A percentile compares a stretch with the other conserved stretches of the same genome.
phyloP scores from a whole-genome alignment of 1,140 invertebrate genomes.

The Lepidurus couesii region DNA sequence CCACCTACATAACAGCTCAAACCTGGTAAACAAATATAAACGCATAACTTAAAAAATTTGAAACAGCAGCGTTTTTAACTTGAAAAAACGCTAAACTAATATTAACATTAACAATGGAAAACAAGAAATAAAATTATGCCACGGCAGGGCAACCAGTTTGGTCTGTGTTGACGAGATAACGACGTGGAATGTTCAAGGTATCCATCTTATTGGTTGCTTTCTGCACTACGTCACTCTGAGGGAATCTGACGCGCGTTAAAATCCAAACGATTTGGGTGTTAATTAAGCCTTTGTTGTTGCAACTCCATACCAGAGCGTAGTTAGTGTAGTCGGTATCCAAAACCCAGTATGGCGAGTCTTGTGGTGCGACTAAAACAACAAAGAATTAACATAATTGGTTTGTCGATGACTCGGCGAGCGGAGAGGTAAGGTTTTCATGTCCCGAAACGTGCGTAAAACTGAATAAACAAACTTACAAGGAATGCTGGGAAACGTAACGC shows the following conservation, averaged over 20 bases:
- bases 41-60: neutral
- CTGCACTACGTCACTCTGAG: neutral
- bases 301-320: conserved; percentile 71
- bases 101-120: neutral
- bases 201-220: neutral
- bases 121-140: neutral
- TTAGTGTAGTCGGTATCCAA: conserved; percentile 70
- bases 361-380: neutral
- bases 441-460: neutral
- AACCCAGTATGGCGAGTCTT: conserved; percentile 66
- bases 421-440: neutral
- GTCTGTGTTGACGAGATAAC: neutral
- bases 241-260: conserved; percentile 23
- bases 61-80: neutral
- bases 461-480: conserved; percentile 19
- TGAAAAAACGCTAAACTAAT: neutral
- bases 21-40: too few species aligned
- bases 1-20: neutral
- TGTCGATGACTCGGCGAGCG: conserved; percentile 26
- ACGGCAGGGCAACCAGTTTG: neutral
- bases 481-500: conserved; percentile 29
- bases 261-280: conserved; percentile 49
- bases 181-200: neutral
- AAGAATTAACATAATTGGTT: neutral
- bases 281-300: conserved; percentile 57